Evolutionary conservation across 2,888 invertebrate species (phyloP).

Genomic region (Pterostichus niger): DNA sequence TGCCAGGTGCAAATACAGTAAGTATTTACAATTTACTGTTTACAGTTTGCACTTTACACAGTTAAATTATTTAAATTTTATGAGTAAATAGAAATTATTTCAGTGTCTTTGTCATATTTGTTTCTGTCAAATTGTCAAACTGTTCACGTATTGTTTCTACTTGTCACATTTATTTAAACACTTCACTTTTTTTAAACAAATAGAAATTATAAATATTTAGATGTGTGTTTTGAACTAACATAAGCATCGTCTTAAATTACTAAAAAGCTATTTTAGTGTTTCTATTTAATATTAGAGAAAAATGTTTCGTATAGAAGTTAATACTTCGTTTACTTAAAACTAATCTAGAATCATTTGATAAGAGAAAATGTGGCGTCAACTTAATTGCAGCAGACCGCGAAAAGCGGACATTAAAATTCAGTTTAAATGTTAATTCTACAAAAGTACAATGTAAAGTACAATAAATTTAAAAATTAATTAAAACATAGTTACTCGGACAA

Average conservation of each 20-base stretch:
- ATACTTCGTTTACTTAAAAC: too few species aligned
- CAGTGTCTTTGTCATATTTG: constrained; percentile 28
- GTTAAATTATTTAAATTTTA: constrained; percentile 32
- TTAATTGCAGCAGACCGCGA: background rate
- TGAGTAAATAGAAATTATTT: constrained; percentile 22
- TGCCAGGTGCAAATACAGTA: background rate
- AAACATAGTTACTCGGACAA: constrained; percentile 23
- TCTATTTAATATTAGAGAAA: too few species aligned
- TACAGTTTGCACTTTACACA: background rate
- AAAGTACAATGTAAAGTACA: constrained; percentile 19
- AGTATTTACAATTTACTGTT: background rate
- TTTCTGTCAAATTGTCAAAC: constrained; percentile 16
- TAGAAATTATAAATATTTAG: constrained; percentile 32
- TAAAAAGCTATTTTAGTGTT: background rate
- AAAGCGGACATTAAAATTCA: constrained; percentile 29
- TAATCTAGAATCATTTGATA: too few species aligned
- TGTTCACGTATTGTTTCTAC: constrained; percentile 2
- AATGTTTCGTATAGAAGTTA: too few species aligned
- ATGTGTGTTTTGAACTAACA: constrained; percentile 6
- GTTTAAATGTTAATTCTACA: constrained; percentile 10
- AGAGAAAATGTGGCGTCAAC: too few species aligned
- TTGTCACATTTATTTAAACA: constrained; percentile 30
- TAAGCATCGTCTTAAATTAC: constrained; percentile 16
- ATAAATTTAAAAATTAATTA: constrained; percentile 50
- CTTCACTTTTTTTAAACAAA: constrained; percentile 25